Percentiles rank a stretch among this genome's conserved stretches.
Evolutionary conservation across 2,797 vertebrate genomes (phyloP).

Genomic region (Sus cebifrons): DNA sequence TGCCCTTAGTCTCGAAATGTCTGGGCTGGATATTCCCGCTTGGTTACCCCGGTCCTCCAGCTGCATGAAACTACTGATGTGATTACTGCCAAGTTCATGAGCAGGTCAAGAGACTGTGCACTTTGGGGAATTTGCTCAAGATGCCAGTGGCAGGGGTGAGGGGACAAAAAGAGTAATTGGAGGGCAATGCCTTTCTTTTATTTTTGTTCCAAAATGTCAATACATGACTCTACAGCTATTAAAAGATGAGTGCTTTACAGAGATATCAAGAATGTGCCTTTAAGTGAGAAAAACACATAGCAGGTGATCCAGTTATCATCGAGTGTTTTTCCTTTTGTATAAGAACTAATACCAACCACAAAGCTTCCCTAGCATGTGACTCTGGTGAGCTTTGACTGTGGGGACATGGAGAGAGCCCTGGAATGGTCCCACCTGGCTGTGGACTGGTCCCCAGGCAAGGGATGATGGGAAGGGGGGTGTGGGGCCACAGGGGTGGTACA

Average conservation of each 20-base stretch:
- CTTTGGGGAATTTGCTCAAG: neutral
- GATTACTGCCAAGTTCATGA: neutral
- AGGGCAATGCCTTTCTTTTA: neutral
- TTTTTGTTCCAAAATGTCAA: constrained; percentile 25
- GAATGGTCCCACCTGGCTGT: neutral
- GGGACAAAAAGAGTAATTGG: neutral
- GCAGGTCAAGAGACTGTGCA: neutral
- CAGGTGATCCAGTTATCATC: neutral
- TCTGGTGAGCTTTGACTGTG: neutral
- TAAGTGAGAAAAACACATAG: neutral
- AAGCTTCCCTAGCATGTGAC: neutral
- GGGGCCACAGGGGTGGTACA: neutral
- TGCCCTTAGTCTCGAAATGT: neutral
- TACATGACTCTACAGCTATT: neutral
- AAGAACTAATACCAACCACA: neutral
- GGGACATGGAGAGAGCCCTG: neutral
- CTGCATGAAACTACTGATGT: neutral
- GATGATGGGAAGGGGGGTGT: fast-evolving
- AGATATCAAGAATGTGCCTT: neutral
- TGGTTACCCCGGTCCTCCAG: neutral
- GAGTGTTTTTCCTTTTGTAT: neutral
- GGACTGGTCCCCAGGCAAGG: neutral
- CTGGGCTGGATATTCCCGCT: neutral
- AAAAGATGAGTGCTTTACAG: constrained; percentile 12
- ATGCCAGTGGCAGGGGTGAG: neutral